phyloP scores from a whole-genome alignment of 2,888 invertebrate species.

The Caenorhabditis japonica region DNA sequence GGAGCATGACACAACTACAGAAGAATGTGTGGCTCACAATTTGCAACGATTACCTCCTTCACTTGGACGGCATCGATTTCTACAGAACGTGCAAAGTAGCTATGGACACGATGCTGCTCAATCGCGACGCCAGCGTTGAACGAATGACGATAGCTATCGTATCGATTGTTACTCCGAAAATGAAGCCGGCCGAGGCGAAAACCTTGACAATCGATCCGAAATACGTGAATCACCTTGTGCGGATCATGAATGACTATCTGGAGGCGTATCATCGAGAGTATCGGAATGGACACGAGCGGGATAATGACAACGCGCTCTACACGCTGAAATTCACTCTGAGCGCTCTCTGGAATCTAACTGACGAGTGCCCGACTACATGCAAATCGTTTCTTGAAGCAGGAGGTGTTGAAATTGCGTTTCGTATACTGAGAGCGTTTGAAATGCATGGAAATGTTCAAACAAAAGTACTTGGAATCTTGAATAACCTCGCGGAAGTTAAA shows the following conservation, averaged over 20 bases:
- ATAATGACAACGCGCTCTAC: conserved; percentile 80
- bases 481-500: conserved; percentile 85
- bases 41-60: conserved; percentile 85
- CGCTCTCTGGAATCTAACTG: conserved; percentile 86
- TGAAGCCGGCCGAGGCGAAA: conserved; percentile 83
- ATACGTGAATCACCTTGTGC: conserved; percentile 79
- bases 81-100: conserved; percentile 84
- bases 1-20: conserved; percentile 63
- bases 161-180: conserved; percentile 83
- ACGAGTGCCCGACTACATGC: conserved; percentile 85
- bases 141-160: conserved; percentile 87
- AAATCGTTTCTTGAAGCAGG: conserved; percentile 83
- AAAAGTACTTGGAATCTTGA: conserved; percentile 84
- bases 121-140: conserved; percentile 63
- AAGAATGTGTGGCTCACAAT: conserved; percentile 81
- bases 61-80: conserved; percentile 81
- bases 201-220: conserved; percentile 82
- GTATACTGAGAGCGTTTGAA: conserved; percentile 81
- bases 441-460: conserved; percentile 84
- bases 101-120: conserved; percentile 82
- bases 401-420: conserved; percentile 83
- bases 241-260: conserved; percentile 55
- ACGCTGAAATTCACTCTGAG: conserved; percentile 86
- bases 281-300: conserved; percentile 35
- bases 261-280: conserved; percentile 32